Base-by-base conservation (phyloP, 2,888 invertebrate species). In the Leptodirus hochenwartii region DNA sequence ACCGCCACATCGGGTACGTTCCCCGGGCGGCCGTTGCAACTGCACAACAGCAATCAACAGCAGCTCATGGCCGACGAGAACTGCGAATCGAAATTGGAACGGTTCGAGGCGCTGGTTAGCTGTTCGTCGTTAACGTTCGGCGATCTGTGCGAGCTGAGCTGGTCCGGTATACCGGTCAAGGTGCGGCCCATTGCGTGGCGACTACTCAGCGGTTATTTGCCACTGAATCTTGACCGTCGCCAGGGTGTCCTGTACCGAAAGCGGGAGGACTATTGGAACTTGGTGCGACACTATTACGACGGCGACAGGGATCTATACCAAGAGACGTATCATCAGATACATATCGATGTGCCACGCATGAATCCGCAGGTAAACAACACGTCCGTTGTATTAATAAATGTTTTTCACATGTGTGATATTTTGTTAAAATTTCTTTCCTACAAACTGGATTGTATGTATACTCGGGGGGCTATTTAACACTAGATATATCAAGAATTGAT, bases 301-400 rank as follows among this genome's bases (percentile, higher is more conserved):
- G 79, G 82, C 1, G 78, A 88, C 43, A 71, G 75, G 45, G 85
- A 85, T 52, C 68, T 70, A 30, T 79, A 84, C 51, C 75, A 80
- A 52, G 95, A 96, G 49, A 96, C 93, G 13, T 96, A 93, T 61
- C 66, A 81, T 54, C 80, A 80, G 60, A 98, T 98, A 56, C 93
- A 95, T 58, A 98, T 98, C 47, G 98, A 98, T 58, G 93, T 98
- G 56, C 98, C 96, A 31, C 66, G 98, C 48, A 98, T 98, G 98
- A 95, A 93, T 52, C 96, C 98, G 4, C 68, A 91, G n/a, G n/a
- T n/a, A n/a, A n/a, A n/a, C n/a, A n/a, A n/a, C n/a, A n/a, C n/a
- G n/a, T n/a, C n/a, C n/a, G n/a, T n/a, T n/a, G n/a, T n/a, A n/a
- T n/a, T n/a, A n/a, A n/a, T n/a, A n/a, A n/a, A n/a, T n/a, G n/a